These are phyloP conservation scores for Aphelinus atriplicis DNA, from an alignment of 1,140 invertebrate genomes.

Conservation along the genomic window DNA sequence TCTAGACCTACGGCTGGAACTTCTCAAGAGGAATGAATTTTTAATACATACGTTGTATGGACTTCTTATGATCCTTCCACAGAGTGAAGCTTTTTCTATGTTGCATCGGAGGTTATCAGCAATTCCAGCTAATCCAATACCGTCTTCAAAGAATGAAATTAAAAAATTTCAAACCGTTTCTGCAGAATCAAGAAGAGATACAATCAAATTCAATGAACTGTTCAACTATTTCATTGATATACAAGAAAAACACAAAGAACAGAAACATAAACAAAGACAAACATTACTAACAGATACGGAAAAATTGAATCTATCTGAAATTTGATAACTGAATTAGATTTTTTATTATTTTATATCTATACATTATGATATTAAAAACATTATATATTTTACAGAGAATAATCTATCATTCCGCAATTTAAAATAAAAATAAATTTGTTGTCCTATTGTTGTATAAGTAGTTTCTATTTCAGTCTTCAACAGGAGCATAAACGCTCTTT, in stretches of 20 bases:
- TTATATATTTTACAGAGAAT: background rate
- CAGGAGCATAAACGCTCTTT: background rate
- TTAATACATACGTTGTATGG: slow-evolving; percentile 93
- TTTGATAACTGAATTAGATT: slow-evolving; percentile 26
- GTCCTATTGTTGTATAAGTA: slow-evolving; percentile 9
- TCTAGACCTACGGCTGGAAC: slow-evolving; percentile 88
- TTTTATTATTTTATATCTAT: slow-evolving; percentile 26
- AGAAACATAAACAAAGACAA: slow-evolving; percentile 65
- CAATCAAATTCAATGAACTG: slow-evolving; percentile 72
- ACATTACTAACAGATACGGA: slow-evolving; percentile 43
- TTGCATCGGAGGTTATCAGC: slow-evolving; percentile 89
- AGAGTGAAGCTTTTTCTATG: slow-evolving; percentile 94
- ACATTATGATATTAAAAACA: slow-evolving; percentile 8
- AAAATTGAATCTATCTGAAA: slow-evolving; percentile 11
- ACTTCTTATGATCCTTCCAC: slow-evolving; percentile 96
- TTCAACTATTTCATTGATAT: slow-evolving; percentile 73
- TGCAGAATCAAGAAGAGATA: slow-evolving; percentile 50
- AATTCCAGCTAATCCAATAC: slow-evolving; percentile 74
- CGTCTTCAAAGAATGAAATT: slow-evolving; percentile 30
- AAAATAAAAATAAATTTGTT: slow-evolving; percentile 21
- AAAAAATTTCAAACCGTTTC: slow-evolving; percentile 16
- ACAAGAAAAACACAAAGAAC: slow-evolving; percentile 73
- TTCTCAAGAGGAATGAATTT: slow-evolving; percentile 82
- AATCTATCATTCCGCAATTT: slow-evolving; percentile 4
- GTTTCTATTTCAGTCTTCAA: slow-evolving; percentile 28